phyloP scores from a whole-genome alignment of 2,113 vertebrate genomes.

The Bostrychus sinensis region DNA sequence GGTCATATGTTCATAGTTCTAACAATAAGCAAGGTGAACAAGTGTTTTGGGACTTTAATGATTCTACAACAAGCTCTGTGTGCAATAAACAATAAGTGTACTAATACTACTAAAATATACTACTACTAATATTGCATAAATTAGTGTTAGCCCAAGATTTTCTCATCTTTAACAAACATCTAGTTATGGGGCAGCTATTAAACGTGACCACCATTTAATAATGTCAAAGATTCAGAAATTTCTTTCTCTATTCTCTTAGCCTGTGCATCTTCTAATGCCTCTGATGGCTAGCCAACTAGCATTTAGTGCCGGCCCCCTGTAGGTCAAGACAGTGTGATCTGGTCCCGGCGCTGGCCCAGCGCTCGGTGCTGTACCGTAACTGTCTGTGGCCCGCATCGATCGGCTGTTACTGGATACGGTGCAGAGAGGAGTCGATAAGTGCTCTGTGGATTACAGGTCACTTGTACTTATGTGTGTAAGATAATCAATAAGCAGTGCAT shows the following conservation, averaged over 20 bases:
- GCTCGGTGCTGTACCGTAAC: slow-evolving; percentile 74
- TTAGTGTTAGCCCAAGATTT: too few relatives aligned
- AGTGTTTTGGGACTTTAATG: too few relatives aligned
- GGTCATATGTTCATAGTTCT: too few relatives aligned
- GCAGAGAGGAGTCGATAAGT: slow-evolving; percentile 82
- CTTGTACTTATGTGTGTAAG: slow-evolving; percentile 84
- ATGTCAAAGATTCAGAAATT: too few relatives aligned
- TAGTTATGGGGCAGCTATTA: too few relatives aligned
- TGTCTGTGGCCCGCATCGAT: slow-evolving; percentile 79
- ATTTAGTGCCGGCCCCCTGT: slow-evolving; percentile 24
- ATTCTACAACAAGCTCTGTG: too few relatives aligned
- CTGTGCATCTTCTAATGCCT: slow-evolving; percentile 53
- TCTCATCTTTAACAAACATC: too few relatives aligned
- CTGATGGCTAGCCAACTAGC: slow-evolving; percentile 66
- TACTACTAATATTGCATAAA: too few relatives aligned
- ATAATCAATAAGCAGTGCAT: slow-evolving; percentile 84
- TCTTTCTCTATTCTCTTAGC: slow-evolving; percentile 23
- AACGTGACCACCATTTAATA: too few relatives aligned
- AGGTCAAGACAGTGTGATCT: slow-evolving; percentile 38
- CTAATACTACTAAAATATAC: too few relatives aligned
- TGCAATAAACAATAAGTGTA: too few relatives aligned
- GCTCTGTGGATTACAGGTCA: slow-evolving; percentile 85
- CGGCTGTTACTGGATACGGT: slow-evolving; percentile 81
- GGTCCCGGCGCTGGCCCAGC: slow-evolving; percentile 54
- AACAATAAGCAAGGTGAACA: too few relatives aligned